Evolutionary conservation across 2,797 vertebrate species (phyloP).

Genomic region (Manis crassicaudata): DNA sequence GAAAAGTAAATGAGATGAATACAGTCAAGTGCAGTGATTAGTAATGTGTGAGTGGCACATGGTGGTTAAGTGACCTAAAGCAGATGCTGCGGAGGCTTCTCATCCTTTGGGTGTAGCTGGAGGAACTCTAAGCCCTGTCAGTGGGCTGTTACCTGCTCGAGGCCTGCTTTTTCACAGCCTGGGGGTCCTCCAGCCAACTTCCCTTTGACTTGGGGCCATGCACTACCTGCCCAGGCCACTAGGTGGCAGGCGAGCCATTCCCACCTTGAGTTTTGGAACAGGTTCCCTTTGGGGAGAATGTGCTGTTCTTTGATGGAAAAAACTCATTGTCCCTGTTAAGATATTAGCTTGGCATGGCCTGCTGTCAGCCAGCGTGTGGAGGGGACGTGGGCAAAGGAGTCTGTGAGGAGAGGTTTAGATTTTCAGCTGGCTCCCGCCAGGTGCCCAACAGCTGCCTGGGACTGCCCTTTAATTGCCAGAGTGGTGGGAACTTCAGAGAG

Average conservation of each 20-base stretch:
- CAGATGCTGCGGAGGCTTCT: not conserved
- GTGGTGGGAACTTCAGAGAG: not conserved
- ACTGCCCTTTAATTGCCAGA: not conserved
- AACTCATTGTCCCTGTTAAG: not conserved
- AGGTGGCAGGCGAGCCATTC: conserved; percentile 46
- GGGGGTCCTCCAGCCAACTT: not conserved
- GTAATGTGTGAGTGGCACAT: rapidly evolving
- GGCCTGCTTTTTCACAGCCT: too few relatives aligned
- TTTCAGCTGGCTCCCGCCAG: not conserved
- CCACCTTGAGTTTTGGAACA: not conserved
- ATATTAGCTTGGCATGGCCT: not conserved
- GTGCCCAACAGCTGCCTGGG: not conserved
- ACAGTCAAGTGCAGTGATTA: too few relatives aligned
- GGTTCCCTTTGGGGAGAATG: too few relatives aligned
- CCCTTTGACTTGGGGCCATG: not conserved
- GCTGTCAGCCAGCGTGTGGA: not conserved
- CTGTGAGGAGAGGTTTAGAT: not conserved
- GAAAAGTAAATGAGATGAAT: not conserved
- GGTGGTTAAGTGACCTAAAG: not conserved
- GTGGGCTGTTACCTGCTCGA: rapidly evolving
- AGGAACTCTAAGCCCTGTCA: not conserved
- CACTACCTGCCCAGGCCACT: not conserved
- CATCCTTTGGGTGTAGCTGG: not conserved
- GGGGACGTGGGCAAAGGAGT: not conserved
- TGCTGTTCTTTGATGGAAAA: not conserved